Base-by-base conservation (phyloP, 2,797 vertebrate genomes). In the Myotis findleyi region DNA sequence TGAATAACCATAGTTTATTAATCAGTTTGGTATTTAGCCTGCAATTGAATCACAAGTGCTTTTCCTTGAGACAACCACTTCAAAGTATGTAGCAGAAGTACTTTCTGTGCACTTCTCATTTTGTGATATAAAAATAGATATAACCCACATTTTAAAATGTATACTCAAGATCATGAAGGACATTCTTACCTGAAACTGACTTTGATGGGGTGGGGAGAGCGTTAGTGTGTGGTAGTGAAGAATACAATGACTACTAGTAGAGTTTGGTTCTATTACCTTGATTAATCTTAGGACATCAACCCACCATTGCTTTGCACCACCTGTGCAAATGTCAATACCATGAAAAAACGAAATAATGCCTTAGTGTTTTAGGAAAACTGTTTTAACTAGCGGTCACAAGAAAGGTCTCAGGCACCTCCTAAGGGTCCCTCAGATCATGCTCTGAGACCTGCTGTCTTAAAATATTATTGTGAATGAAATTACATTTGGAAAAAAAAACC, bases 401-500 rank as follows among this genome's bases (percentile, higher is more conserved):
- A 57, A 53, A 84, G 13, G 3, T 80, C 41, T 73, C 6, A 18
- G 66, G 12, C 91, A 62, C 36, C 47, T 68, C 8, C 3, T 5
- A 18, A 49, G 25, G 6, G 6, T 55, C 55, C 55, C 44, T 55
- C 33, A 41, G 57, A 23, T 30, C 44, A 79, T 0, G 16, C 57
- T 57, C 18, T 66, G 38, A 83, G 27, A 91, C 57, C 13, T 84
- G 20, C 38, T 36, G 0, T 76, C 80, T 87, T 90, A 79, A 97
- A 94, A 90, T 92, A 38, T 41, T 51, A 21, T 83, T 87, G 18
- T 83, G n/a, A 36, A 41, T 89, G 20, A 84, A 89, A 80, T 84
- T 66, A 36, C 47, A 64, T 91, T 38, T 41, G 76, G 30, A 14
- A 1, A 13, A 55, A 82, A 38, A 38, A 38, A 38, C 5, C 38